Evolutionary conservation across 2,113 vertebrate species (phyloP), one percentile per base, ranked within the genome.

Genomic region (Podarcis raffonei): DNA sequence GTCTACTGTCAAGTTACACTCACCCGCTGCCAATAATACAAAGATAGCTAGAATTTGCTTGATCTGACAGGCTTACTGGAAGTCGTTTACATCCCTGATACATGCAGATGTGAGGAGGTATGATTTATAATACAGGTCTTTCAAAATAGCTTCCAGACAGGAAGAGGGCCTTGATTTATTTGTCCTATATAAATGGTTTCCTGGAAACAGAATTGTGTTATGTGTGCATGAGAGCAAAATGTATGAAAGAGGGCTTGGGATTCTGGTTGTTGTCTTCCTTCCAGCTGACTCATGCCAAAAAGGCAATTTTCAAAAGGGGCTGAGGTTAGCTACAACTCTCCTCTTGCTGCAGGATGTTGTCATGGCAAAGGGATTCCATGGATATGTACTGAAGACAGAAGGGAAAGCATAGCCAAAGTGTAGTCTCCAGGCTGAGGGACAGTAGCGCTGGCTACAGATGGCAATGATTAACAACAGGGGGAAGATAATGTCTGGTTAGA

Each of bases 91-190:
- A n/a, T 16, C 76, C n/a, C 2, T 37, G 27, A 25, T 80, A 69
- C 2, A 25, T 8, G 9, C 39, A 89, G 65, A 27, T 5, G 8
- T 12, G 27, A 82, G 39, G 72, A 0, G 65, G 80, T 88, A n/a
- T 82, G 48, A 74, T 62, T 87, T 87, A 30, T 37, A 35, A 22
- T 30, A 32, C 0, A 75, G 39, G 0, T 77, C 23, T 27, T 7
- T 16, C 76, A 53, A 80, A 80, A 81, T 57, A 88, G 48, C 53
- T 74, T 82, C 69, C 53, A 75, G 69, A 75, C 78, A 82, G 86
- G 86, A 87, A 82, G 86, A 82, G 32, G 18, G 25, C 32, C 25
- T 74, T 87, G 79, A 87, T 87, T 81, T 87, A 87, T 87, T 87
- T 74, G 53, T 81, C 77, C 16, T 42, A 25, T 72, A n/a, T 75